Percentiles rank a stretch among this genome's conserved stretches.
phyloP scores from a whole-genome alignment of 2,888 invertebrate genomes.

The Cantharis rufa region DNA sequence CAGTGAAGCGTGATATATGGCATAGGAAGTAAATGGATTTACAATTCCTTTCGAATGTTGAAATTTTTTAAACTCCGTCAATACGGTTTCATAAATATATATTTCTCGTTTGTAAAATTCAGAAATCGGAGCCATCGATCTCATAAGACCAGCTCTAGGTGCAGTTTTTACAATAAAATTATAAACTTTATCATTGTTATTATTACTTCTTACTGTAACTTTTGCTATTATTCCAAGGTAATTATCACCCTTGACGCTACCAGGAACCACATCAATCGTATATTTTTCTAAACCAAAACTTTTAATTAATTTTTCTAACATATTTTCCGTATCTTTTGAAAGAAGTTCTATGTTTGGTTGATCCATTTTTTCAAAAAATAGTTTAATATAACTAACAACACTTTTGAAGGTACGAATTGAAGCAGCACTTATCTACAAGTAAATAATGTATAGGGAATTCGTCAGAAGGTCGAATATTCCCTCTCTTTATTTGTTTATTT shows the following conservation, averaged over 20 bases:
- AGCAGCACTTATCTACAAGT: not conserved
- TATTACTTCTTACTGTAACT: conserved; percentile 19
- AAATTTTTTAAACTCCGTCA: conserved; percentile 38
- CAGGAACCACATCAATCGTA: conserved; percentile 12
- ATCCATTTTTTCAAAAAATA: not conserved
- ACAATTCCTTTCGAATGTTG: conserved; percentile 33
- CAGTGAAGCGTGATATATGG: conserved; percentile 28
- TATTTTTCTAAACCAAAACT: not conserved
- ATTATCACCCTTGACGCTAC: conserved; percentile 42
- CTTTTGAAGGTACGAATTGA: not conserved
- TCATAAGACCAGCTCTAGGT: conserved; percentile 30
- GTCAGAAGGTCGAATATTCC: not conserved
- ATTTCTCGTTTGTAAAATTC: conserved; percentile 40
- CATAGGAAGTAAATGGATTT: conserved; percentile 28
- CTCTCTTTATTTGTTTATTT: not conserved
- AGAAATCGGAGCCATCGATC: conserved; percentile 33
- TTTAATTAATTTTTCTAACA: not conserved
- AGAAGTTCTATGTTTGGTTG: not conserved
- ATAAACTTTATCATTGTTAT: conserved; percentile 24
- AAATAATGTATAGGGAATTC: not conserved
- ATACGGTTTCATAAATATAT: conserved; percentile 40
- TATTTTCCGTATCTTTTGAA: not conserved
- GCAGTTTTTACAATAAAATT: conserved; percentile 44
- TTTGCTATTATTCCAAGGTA: conserved; percentile 41
- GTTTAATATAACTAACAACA: not conserved